Evolutionary conservation across 1,140 invertebrate species (phyloP).

Genomic region (Sycobia sp.): DNA sequence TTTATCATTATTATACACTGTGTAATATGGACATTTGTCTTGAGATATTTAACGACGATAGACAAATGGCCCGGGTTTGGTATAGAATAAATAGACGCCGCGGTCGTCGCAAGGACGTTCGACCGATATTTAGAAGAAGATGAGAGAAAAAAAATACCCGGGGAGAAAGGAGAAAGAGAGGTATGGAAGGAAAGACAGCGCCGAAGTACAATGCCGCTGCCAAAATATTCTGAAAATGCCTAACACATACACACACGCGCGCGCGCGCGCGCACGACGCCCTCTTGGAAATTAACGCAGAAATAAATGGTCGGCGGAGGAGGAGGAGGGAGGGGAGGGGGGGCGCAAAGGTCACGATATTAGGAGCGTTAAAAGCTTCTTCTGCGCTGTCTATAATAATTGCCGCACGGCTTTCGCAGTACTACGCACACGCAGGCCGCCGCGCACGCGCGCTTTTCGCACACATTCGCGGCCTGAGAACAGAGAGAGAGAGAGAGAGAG

Average conservation of each 20-base stretch:
- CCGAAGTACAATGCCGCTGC: background rate
- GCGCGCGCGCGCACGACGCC: no score
- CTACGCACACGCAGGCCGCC: no score
- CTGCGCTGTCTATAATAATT: no score
- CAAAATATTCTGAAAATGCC: constrained; percentile 26
- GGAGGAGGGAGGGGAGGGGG: background rate
- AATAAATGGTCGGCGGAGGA: background rate
- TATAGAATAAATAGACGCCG: no score
- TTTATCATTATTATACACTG: constrained; percentile 1
- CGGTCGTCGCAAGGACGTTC: constrained; percentile 31
- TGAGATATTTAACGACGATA: background rate
- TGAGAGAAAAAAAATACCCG: background rate
- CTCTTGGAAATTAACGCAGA: no score
- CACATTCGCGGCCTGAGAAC: background rate
- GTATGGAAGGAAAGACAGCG: no score
- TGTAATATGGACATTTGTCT: constrained; percentile 14
- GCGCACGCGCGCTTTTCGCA: no score
- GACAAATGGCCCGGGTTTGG: no score
- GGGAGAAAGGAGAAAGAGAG: background rate
- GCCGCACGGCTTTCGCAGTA: no score
- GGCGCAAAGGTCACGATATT: no score
- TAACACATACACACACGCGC: background rate
- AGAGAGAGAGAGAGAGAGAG: constrained; percentile 35
- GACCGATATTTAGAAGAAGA: background rate
- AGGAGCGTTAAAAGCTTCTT: no score